Evolutionary conservation across 2,797 vertebrate genomes (phyloP), one percentile per base, ranked within the genome.

Genomic region (Premnoplex brunnescens): DNA sequence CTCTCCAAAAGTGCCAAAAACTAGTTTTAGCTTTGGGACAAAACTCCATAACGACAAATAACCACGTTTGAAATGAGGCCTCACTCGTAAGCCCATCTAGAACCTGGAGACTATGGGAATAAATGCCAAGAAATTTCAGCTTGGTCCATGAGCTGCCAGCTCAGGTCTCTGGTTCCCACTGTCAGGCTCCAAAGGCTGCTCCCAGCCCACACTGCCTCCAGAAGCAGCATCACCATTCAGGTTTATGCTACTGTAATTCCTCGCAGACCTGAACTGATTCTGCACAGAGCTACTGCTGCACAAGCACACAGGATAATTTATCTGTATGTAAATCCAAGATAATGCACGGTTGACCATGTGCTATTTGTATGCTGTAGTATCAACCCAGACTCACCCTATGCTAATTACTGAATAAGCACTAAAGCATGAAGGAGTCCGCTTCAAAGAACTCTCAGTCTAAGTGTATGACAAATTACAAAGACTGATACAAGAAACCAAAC

Each of bases 221-320:
- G 60, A 66, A 82, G 30, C 17, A 79, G 32, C 6, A 3, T 28
- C 43, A 5, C 44, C 6, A 7, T 6, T 51, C 71, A 64, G 11
- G 58, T 62, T 82, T 34, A 48, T 21, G 26, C 52, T 54, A 6
- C 39, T 43, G 37, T 18, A 51, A 80, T 2, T 85, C 46, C 34
- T 64, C 4, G 1, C 16, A 48, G 39, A n/a, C 16, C 17, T 24
- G 39, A 71, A 24, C 0, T 0, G 1, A 43, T 28, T 66, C 67
- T 39, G 32, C 34, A 82, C 21, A 73, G 27, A 82, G 36, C 22
- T 67, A 46, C 1, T 39, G 63, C 55, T 63, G 68, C 55, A 46
- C 15, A 44, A 73, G n/a, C 11, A 73, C 14, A 64, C 27, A 64
- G 28, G 8, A 24, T 2, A 28, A 46, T n/a, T 88, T 37, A 74